Percentiles rank a stretch among this genome's conserved stretches.
Evolutionary conservation across 2,888 invertebrate species (phyloP).

Genomic region (Lasioglossum morio): DNA sequence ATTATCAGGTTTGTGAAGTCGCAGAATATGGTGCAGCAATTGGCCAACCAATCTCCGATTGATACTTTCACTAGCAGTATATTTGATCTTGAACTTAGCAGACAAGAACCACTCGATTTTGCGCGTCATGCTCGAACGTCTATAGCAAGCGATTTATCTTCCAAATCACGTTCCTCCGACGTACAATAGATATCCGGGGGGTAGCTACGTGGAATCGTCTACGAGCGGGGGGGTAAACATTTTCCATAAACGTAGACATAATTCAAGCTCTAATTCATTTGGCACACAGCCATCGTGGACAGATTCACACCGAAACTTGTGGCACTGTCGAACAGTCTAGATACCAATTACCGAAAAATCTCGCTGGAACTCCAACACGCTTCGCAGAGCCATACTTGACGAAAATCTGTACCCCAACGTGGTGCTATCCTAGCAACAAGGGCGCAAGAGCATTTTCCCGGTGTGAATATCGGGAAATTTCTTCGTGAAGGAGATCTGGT

Average conservation of each 20-base stretch:
- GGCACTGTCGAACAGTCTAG: neutral
- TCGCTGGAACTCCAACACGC: neutral
- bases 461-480: constrained; percentile 27
- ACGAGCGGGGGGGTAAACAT: neutral
- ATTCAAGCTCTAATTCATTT: neutral
- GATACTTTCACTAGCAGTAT: neutral
- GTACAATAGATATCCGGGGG: constrained; percentile 3
- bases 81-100: neutral
- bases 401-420: neutral
- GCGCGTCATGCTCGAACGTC: neutral
- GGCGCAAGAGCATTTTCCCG: neutral
- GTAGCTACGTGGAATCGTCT: too few species aligned
- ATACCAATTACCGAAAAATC: neutral
- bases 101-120: neutral
- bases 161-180: neutral
- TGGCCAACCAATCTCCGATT: neutral
- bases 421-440: neutral
- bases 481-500: neutral
- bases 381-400: neutral
- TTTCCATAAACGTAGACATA: neutral
- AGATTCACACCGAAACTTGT: neutral
- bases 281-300: neutral
- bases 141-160: neutral
- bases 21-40: neutral
- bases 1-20: neutral